A percentile compares a stretch with the other conserved stretches of the same genome.
Evolutionary conservation across 2,888 invertebrate species (phyloP).

Genomic region (Meteorus colon): DNA sequence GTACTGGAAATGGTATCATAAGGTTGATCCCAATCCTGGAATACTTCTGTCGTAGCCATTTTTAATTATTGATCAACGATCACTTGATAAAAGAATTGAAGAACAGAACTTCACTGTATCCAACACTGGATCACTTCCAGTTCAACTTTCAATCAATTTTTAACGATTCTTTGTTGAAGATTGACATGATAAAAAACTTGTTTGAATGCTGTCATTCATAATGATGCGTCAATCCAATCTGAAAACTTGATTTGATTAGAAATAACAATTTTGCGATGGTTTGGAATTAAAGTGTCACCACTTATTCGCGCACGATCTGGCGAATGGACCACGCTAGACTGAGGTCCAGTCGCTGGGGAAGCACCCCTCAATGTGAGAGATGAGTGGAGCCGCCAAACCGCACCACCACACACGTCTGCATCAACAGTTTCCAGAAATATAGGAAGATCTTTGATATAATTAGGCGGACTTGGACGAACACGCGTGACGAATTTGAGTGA

Average conservation of each 20-base stretch:
- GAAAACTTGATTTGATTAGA: not conserved
- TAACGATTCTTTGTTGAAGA: not conserved
- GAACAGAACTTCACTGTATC: slow-evolving; percentile 15
- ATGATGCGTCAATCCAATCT: not conserved
- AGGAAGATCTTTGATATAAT: slow-evolving; percentile 69
- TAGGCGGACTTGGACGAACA: slow-evolving; percentile 65
- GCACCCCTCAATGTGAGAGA: slow-evolving; percentile 46
- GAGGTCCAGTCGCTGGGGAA: slow-evolving; percentile 61
- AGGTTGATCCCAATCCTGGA: slow-evolving; percentile 71
- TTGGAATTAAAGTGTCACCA: slow-evolving; percentile 32
- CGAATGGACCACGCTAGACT: slow-evolving; percentile 67
- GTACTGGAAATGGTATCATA: slow-evolving; percentile 63
- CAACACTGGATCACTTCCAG: not conserved
- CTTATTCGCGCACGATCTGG: slow-evolving; percentile 42
- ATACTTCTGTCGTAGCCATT: slow-evolving; percentile 71
- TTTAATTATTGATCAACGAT: slow-evolving; percentile 37
- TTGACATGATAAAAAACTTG: not conserved
- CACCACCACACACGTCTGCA: slow-evolving; percentile 57
- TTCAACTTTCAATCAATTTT: not conserved
- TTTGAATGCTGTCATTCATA: not conserved
- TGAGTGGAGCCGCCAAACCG: slow-evolving; percentile 52
- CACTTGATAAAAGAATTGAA: not conserved
- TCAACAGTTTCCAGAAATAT: slow-evolving; percentile 72
- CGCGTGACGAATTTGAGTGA: slow-evolving; percentile 47
- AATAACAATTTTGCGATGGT: slow-evolving; percentile 1